Base-by-base conservation (phyloP, 2,888 invertebrate species). In the Patella ulyssiponensis region DNA sequence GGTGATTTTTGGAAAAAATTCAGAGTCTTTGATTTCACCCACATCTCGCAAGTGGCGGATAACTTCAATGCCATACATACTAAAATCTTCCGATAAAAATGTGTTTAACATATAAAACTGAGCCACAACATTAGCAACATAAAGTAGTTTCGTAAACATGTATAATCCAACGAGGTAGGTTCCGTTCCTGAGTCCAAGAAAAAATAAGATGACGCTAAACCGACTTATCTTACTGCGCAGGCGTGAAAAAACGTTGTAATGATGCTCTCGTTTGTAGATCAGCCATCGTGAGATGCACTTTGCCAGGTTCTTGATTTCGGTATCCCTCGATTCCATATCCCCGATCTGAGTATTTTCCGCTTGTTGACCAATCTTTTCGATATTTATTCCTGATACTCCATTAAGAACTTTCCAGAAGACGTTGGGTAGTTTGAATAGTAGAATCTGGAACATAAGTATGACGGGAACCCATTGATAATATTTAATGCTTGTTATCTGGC, bases 251-350 rank as follows among this genome's bases (percentile, higher is more conserved):
- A 64, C 11, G 23, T 64, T 9, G 20, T 64, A 64, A 14, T 23
- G 64, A 64, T 64, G 64, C 20, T 64, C 64, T 7, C 64, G 64
- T 23, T 64, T 64, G 64, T 64, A 64, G 64, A 64, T 64, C 64
- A 64, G 64, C 64, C 64, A 64, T 64, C 20, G 20, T 23, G 64
- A 64, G 23, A 64, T 64, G 15, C 23, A 23, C 15, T 23, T 23
- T 23, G 64, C 64, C 4, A 64, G 23, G 20, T 64, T 20, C 11
- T 64, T 64, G 64, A 64, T 64, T 12, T 20, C 23, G 64, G 64
- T 64, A 14, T 64, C 64, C 7, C 64, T 20, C 14, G 64, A 64
- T 64, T 64, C 64, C 23, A 20, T 64, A 23, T 64, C 64, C 12
- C 64, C 64, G 14, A 64, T 23, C 23, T 64, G 64, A 11, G 64